A percentile compares a stretch with the other conserved stretches of the same genome.
Conservation (phyloP, 2,113 vertebrate genomes). For the Aspidoscelis tigris region DNA sequence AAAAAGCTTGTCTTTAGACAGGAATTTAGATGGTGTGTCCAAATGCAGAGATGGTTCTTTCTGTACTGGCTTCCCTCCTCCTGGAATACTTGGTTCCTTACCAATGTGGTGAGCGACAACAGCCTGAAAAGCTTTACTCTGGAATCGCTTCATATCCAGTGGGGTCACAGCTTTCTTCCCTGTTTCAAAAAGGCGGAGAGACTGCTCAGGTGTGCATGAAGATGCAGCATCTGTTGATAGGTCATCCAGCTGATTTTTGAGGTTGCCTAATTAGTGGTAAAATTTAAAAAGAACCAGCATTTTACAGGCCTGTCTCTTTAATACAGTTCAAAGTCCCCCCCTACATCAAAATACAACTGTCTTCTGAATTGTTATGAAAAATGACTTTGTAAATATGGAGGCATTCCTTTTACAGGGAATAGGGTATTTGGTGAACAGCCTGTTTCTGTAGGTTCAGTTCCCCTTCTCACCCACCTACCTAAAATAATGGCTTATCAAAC, state of each 20-base stretch:
- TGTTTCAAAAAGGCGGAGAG: conserved; percentile 58
- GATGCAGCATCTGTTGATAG: conserved; percentile 34
- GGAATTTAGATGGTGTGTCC: conserved; percentile 95
- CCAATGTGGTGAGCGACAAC: conserved; percentile 78
- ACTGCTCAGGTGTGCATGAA: conserved; percentile 47
- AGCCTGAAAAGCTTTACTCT: conserved; percentile 88
- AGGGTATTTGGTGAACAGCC: too few relatives aligned
- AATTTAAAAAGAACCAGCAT: conserved; percentile 33
- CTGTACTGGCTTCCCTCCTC: conserved; percentile 57
- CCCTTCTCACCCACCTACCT: too few relatives aligned
- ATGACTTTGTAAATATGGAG: too few relatives aligned
- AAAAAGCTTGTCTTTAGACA: conserved; percentile 91
- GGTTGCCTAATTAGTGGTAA: conserved; percentile 77
- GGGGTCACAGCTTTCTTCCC: conserved; percentile 84
- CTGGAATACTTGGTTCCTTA: conserved; percentile 56
- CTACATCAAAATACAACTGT: too few relatives aligned
- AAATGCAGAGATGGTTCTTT: conserved; percentile 85
- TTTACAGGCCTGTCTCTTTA: neutral
- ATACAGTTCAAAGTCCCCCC: neutral
- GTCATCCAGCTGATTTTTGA: conserved; percentile 78
- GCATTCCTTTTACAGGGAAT: too few relatives aligned
- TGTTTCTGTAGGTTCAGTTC: too few relatives aligned
- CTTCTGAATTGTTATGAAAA: too few relatives aligned
- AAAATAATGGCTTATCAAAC: too few relatives aligned
- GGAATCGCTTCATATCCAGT: conserved; percentile 88